These are phyloP conservation scores for Xanthostigma xanthostigma DNA, from an alignment of 2,888 invertebrate genomes.

Conservation along the genomic window DNA sequence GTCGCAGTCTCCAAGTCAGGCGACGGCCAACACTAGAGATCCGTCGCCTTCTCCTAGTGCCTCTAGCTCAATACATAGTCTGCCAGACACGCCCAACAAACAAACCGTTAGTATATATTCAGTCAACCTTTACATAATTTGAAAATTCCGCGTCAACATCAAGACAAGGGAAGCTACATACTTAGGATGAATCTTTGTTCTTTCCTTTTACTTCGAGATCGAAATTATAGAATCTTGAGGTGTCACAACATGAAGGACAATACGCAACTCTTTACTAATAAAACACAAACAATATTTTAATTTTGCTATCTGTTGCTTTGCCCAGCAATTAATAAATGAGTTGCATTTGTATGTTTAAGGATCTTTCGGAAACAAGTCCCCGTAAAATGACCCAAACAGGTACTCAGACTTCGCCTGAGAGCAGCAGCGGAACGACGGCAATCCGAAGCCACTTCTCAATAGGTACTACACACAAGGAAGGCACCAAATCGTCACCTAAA, in stretches of 20 bases:
- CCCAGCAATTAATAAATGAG: neutral
- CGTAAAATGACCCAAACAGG: slow-evolving; percentile 43
- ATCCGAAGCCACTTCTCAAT: slow-evolving; percentile 42
- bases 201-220: no score
- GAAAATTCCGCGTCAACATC: no score
- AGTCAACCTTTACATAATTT: no score
- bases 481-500: slow-evolving; percentile 40
- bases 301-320: no score
- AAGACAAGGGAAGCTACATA: no score
- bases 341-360: slow-evolving; percentile 15
- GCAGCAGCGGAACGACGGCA: slow-evolving; percentile 26
- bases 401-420: slow-evolving; percentile 57
- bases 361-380: slow-evolving; percentile 23
- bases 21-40: slow-evolving; percentile 32
- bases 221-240: no score
- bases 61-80: slow-evolving; percentile 35
- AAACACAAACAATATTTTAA: no score
- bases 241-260: no score
- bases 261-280: no score
- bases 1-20: slow-evolving; percentile 39
- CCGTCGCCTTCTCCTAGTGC: slow-evolving; percentile 38
- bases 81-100: slow-evolving; percentile 32
- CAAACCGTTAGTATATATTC: slow-evolving; percentile 16
- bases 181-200: no score
- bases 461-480: slow-evolving; percentile 32